phyloP scores from a whole-genome alignment of 1,140 invertebrate species.

The Mya arenaria region DNA sequence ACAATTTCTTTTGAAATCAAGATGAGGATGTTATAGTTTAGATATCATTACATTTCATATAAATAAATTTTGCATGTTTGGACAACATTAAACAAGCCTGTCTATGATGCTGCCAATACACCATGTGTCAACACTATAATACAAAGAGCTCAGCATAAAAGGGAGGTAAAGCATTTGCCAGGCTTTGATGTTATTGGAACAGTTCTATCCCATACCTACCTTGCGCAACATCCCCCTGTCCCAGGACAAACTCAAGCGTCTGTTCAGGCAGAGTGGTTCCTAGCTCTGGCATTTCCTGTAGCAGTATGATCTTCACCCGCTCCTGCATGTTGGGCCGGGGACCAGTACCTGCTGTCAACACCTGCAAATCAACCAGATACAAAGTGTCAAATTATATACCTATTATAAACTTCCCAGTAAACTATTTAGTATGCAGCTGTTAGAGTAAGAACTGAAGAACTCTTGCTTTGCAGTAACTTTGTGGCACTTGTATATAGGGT shows the following conservation, averaged over 20 bases:
- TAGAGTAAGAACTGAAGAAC: not conserved
- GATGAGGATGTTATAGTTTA: not conserved
- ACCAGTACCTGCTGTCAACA: conserved; percentile 8
- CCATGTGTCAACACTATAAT: not conserved
- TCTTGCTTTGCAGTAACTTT: too few relatives aligned
- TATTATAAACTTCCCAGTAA: not conserved
- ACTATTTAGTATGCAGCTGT: not conserved
- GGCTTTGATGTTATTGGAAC: not conserved
- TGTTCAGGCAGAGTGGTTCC: conserved; percentile 8
- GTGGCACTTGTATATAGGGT: too few relatives aligned
- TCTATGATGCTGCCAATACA: not conserved
- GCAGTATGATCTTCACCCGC: not conserved
- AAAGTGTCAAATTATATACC: not conserved
- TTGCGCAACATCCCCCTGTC: conserved; percentile 38
- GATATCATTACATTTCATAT: not conserved
- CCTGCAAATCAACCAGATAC: not conserved
- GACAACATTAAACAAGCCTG: not conserved
- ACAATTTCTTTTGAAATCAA: too few relatives aligned
- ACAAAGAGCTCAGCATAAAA: not conserved
- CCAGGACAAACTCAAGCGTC: conserved; percentile 3
- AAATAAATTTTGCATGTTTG: not conserved
- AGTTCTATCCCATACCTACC: conserved; percentile 4
- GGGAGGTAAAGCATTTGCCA: not conserved
- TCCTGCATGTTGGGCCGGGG: conserved; percentile 21
- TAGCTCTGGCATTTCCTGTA: conserved; percentile 18